phyloP scores from a whole-genome alignment of 2,888 invertebrate species.

The Macrosiphum euphorbiae region DNA sequence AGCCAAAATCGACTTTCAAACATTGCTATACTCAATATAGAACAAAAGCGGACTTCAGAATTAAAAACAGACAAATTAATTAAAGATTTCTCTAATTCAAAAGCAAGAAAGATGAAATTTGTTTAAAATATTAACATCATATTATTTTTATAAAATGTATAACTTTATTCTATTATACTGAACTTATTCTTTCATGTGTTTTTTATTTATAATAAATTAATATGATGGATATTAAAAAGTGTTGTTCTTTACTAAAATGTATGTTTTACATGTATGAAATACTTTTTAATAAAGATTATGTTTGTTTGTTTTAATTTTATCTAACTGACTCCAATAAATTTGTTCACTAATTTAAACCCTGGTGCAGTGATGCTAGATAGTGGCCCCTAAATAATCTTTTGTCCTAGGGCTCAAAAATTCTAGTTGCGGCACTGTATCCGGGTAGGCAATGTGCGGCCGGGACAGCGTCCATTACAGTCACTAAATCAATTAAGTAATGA shows the following conservation, averaged over 20 bases:
- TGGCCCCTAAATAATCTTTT: conserved; percentile 12
- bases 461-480: too few species aligned
- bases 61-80: not conserved
- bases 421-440: not conserved
- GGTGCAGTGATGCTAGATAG: not conserved
- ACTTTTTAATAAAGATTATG: not conserved
- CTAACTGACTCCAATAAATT: not conserved
- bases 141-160: not conserved
- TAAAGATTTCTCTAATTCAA: not conserved
- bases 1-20: not conserved
- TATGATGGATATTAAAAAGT: not conserved
- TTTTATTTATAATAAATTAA: not conserved
- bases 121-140: conserved; percentile 15
- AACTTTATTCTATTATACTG: not conserved
- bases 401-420: not conserved
- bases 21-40: conserved; percentile 1
- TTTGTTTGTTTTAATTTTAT: not conserved
- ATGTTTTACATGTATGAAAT: conserved; percentile 1
- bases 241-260: not conserved
- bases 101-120: conserved; percentile 18
- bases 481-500: too few species aligned
- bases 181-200: conserved; percentile 1
- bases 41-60: not conserved
- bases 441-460: too few species aligned
- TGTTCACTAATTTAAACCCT: not conserved